Percentiles rank a stretch among this genome's conserved stretches.
These are phyloP conservation scores for Eptatretus atami DNA, from an alignment of 2,797 vertebrate species.

Conservation along the genomic window DNA sequence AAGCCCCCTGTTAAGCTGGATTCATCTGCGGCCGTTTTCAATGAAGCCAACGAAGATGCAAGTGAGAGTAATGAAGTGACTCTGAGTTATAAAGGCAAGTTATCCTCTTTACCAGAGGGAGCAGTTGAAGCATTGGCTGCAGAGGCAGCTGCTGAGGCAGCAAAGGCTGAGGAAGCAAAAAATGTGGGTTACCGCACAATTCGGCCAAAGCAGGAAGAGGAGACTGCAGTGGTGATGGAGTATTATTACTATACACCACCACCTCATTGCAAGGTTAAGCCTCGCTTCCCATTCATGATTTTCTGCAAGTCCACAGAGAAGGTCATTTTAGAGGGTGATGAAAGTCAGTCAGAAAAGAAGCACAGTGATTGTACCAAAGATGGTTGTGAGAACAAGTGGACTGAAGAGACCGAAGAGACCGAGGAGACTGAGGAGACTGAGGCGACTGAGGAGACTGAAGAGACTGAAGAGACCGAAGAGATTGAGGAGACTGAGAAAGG, in stretches of 20 bases:
- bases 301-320: conserved; percentile 89
- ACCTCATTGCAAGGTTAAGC: conserved; percentile 78
- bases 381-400: too few species aligned
- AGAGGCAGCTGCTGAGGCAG: conserved; percentile 17
- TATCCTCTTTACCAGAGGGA: conserved; percentile 13
- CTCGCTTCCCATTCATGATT: conserved; percentile 75
- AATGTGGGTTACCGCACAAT: conserved; percentile 76
- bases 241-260: conserved; percentile 94
- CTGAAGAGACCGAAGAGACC: too few species aligned
- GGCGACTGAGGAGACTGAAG: too few species aligned
- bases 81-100: conserved; percentile 14
- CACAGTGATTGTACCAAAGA: too few species aligned
- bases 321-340: conserved; percentile 6
- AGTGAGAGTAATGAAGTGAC: neutral
- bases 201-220: conserved; percentile 74
- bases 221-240: conserved; percentile 38
- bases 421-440: too few species aligned
- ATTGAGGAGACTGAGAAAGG: too few species aligned
- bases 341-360: too few species aligned
- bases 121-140: conserved; percentile 10
- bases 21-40: conserved; percentile 64
- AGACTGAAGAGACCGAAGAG: too few species aligned
- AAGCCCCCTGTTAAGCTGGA: conserved; percentile 78
- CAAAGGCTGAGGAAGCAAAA: conserved; percentile 25
- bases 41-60: conserved; percentile 47